Percentiles rank a stretch among this genome's conserved stretches.
Evolutionary conservation across 1,140 invertebrate genomes (phyloP).

Genomic region (Brachystomella parvula): DNA sequence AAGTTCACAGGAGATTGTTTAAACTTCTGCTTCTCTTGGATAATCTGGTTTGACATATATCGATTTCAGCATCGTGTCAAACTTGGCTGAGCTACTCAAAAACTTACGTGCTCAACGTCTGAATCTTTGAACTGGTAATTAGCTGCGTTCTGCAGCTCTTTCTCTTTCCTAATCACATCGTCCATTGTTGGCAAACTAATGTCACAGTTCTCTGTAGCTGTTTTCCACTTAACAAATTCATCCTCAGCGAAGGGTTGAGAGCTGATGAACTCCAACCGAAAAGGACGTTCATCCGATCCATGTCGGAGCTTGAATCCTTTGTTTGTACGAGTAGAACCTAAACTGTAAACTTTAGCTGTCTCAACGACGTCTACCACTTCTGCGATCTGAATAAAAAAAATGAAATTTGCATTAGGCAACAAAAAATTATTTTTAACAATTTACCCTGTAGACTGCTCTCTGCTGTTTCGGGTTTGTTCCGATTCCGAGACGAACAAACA

Average conservation of each 20-base stretch:
- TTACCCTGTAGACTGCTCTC: constrained; percentile 70
- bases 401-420: constrained; percentile 25
- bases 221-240: constrained; percentile 90
- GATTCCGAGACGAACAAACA: constrained; percentile 93
- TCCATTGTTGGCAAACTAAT: constrained; percentile 74
- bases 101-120: constrained; percentile 60
- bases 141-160: constrained; percentile 79
- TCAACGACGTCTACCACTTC: constrained; percentile 93
- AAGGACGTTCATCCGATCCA: constrained; percentile 82
- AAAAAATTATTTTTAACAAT: constrained; percentile 23
- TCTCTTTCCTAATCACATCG: constrained; percentile 72
- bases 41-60: constrained; percentile 56
- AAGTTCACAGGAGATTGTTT: constrained; percentile 89
- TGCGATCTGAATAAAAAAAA: constrained; percentile 55
- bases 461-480: constrained; percentile 73
- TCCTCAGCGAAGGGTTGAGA: constrained; percentile 89
- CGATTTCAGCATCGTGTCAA: not conserved
- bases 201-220: constrained; percentile 66
- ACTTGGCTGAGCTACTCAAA: not conserved
- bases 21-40: constrained; percentile 87
- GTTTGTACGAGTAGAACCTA: constrained; percentile 86
- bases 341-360: constrained; percentile 86
- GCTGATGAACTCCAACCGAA: constrained; percentile 93
- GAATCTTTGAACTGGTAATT: constrained; percentile 82
- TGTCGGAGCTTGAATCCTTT: constrained; percentile 70